A percentile compares a stretch with the other conserved stretches of the same genome.
Conservation (phyloP, 2,888 invertebrate genomes). For the Romanomermis culicivorax region DNA sequence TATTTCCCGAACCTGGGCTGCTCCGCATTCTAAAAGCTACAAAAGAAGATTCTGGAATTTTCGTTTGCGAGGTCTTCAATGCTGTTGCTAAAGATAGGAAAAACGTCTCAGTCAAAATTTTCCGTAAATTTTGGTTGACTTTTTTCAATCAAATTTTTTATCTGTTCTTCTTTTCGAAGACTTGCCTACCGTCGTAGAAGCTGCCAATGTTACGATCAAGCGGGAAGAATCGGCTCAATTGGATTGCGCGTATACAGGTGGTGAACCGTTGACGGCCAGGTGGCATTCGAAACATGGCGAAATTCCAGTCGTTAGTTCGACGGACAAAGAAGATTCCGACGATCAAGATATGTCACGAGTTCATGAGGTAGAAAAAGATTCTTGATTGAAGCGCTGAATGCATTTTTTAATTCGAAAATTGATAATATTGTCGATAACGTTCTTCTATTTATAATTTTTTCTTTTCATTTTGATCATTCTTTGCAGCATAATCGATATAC, state of each 20-base stretch:
- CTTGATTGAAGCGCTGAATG: too few relatives aligned
- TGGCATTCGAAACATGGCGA: not conserved
- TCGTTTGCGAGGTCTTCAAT: not conserved
- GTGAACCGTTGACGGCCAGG: slow-evolving; percentile 11
- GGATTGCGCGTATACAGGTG: slow-evolving; percentile 15
- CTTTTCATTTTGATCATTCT: too few relatives aligned
- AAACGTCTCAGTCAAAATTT: not conserved
- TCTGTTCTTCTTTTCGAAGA: not conserved
- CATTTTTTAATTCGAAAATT: too few relatives aligned
- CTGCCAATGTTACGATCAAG: slow-evolving; percentile 13
- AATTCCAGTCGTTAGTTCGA: not conserved
- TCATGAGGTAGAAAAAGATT: too few relatives aligned
- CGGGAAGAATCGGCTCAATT: slow-evolving; percentile 15
- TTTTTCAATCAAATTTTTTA: not conserved
- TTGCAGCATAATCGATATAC: too few relatives aligned
- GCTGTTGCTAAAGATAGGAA: not conserved
- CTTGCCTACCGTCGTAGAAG: not conserved
- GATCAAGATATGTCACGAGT: not conserved
- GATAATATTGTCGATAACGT: too few relatives aligned
- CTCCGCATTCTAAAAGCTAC: not conserved
- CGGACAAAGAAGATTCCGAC: not conserved
- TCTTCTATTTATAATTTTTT: too few relatives aligned
- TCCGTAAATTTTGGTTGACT: not conserved
- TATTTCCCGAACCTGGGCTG: not conserved
- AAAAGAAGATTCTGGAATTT: not conserved